Percentiles rank a stretch among this genome's conserved stretches.
Evolutionary conservation across 1,140 invertebrate genomes (phyloP).

Genomic region (Dolichoris vasculosae): DNA sequence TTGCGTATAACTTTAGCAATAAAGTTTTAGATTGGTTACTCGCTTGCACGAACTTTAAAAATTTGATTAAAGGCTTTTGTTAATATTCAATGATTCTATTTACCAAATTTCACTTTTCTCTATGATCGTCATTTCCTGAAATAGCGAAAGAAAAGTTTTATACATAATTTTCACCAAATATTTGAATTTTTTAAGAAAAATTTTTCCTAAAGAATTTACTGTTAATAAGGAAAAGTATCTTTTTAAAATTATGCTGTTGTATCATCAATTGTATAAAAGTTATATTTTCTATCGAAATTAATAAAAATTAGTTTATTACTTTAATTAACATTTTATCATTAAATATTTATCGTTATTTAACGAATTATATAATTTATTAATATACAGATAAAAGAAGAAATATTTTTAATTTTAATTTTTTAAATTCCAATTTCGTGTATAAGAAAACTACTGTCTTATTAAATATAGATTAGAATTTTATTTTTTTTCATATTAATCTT

Average conservation of each 20-base stretch:
- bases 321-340: no score
- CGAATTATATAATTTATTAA: no score
- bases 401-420: no score
- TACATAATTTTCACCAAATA: not conserved
- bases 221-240: not conserved
- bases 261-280: no score
- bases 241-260: not conserved
- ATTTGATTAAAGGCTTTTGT: not conserved
- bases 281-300: no score
- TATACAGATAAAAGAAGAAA: no score
- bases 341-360: no score
- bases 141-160: not conserved
- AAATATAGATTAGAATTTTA: not conserved
- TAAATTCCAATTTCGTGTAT: no score
- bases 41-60: constrained; percentile 8
- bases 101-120: not conserved
- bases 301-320: no score
- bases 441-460: no score
- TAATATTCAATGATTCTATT: constrained; percentile 13
- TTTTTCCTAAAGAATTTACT: not conserved
- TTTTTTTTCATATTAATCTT: not conserved
- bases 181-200: not conserved
- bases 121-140: not conserved
- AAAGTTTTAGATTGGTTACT: constrained; percentile 6
- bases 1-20: not conserved